Evolutionary conservation across 1,140 invertebrate species (phyloP).

Genomic region (Plectrocnemia conspersa): DNA sequence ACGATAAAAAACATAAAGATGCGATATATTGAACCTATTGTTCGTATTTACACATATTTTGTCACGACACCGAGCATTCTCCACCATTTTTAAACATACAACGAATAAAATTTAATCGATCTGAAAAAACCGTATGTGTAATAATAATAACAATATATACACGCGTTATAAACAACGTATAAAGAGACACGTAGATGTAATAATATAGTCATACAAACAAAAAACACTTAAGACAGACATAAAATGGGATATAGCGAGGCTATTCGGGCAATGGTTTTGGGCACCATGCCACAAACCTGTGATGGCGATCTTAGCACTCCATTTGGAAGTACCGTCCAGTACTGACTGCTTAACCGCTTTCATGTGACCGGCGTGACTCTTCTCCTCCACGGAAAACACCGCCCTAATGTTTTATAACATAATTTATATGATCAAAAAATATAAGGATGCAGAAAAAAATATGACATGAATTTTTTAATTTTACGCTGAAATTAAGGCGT

Average conservation of each 20-base stretch:
- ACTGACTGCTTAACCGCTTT: slow-evolving; percentile 97
- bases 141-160: slow-evolving; percentile 1
- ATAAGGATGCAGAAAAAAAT: too few species aligned
- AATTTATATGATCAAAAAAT: slow-evolving; percentile 14
- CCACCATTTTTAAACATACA: neutral
- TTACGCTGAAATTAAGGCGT: too few species aligned
- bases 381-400: slow-evolving; percentile 92
- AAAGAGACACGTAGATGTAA: slow-evolving; percentile 2
- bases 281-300: slow-evolving; percentile 80
- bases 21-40: neutral
- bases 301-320: slow-evolving; percentile 99
- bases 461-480: too few species aligned
- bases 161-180: neutral
- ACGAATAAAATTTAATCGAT: too few species aligned
- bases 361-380: slow-evolving; percentile 93
- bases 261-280: slow-evolving; percentile 35
- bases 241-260: slow-evolving; percentile 22
- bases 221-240: slow-evolving; percentile 15
- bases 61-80: neutral
- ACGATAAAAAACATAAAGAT: too few species aligned
- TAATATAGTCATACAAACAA: slow-evolving; percentile 3
- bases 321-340: slow-evolving; percentile 98
- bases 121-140: neutral
- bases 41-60: slow-evolving; percentile 1
- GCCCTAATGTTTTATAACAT: slow-evolving; percentile 57